Conservation (phyloP, 1,140 invertebrate species). For the Linepithema humile region DNA sequence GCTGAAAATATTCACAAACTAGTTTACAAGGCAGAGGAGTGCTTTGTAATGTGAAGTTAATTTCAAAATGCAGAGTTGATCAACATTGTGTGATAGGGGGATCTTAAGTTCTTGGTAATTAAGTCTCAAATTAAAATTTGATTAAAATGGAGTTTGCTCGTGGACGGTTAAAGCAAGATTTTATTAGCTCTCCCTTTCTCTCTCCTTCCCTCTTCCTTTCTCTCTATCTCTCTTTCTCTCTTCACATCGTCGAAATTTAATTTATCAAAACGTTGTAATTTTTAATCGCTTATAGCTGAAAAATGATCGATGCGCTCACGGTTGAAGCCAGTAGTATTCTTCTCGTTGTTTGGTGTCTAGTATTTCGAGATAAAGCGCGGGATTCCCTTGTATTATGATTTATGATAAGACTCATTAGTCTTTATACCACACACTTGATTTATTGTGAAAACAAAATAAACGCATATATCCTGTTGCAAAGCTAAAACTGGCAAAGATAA, state of each 20-base stretch:
- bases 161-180: neutral
- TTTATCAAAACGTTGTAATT: constrained; percentile 7
- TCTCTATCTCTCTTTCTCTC: neutral
- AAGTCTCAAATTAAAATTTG: constrained; percentile 32
- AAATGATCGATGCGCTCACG: constrained; percentile 15
- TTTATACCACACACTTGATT: constrained; percentile 28
- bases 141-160: neutral
- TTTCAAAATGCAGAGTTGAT: constrained; percentile 14
- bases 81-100: neutral
- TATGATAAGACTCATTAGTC: constrained; percentile 50
- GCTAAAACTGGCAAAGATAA: neutral
- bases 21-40: neutral
- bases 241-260: neutral
- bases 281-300: constrained; percentile 25
- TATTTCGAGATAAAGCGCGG: constrained; percentile 15
- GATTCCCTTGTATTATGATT: constrained; percentile 33
- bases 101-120: constrained; percentile 16
- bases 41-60: constrained; percentile 7
- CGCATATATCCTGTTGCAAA: neutral
- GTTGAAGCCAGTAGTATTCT: constrained; percentile 9
- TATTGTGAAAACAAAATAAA: constrained; percentile 38
- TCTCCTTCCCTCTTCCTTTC: neutral
- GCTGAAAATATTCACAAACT: neutral
- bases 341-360: neutral
- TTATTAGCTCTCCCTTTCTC: neutral